Evolutionary conservation across 2,888 invertebrate genomes (phyloP).

Genomic region (Drosophila mimetica): DNA sequence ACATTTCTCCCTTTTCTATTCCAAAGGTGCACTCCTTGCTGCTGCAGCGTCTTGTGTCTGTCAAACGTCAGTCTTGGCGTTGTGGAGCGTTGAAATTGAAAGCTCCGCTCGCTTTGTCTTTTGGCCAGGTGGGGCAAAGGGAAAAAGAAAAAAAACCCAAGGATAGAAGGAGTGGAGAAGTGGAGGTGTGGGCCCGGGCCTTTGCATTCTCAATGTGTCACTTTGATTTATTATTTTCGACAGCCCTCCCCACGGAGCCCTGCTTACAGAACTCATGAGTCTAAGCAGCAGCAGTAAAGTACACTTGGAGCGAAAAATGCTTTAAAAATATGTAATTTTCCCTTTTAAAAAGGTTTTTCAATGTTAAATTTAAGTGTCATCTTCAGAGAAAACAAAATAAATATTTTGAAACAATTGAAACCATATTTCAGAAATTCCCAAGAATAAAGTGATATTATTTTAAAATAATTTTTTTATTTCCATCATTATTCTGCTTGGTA

Average conservation of each 20-base stretch:
- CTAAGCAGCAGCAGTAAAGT: constrained; percentile 9
- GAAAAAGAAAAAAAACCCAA: constrained; percentile 11
- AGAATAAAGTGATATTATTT: no score
- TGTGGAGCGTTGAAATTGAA: constrained; percentile 67
- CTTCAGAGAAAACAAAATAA: not conserved
- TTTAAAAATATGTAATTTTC: not conserved
- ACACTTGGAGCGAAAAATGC: not conserved
- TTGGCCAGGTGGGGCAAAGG: constrained; percentile 34
- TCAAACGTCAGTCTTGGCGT: constrained; percentile 48
- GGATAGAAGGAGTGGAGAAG: not conserved
- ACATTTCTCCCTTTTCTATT: not conserved
- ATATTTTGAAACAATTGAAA: no score
- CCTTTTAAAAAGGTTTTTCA: not conserved
- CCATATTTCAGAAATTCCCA: no score
- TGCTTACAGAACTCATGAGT: constrained; percentile 20
- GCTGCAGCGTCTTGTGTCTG: constrained; percentile 42
- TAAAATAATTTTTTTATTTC: no score
- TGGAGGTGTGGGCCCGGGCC: not conserved
- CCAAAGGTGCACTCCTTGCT: constrained; percentile 33
- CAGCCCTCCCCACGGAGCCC: constrained; percentile 44
- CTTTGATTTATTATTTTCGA: constrained; percentile 72
- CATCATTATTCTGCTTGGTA: no score
- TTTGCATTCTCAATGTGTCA: constrained; percentile 49
- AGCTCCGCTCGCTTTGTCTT: constrained; percentile 50
- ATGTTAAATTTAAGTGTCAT: not conserved